Evolutionary conservation across 2,797 vertebrate species (phyloP), one percentile per base, ranked within the genome.

Genomic region (Sphenodon punctatus): DNA sequence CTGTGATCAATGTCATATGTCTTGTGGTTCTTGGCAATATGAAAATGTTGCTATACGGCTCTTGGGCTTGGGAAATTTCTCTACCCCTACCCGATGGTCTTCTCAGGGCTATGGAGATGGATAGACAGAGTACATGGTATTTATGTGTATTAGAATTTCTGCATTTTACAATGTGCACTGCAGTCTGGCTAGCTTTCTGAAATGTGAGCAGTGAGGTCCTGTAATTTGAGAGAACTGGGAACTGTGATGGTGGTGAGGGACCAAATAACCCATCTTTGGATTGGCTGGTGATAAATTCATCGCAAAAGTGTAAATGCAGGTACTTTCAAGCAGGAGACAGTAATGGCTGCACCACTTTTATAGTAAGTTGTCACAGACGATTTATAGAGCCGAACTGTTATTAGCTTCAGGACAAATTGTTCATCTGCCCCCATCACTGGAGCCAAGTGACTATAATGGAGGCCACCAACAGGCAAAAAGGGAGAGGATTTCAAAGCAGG

Each of bases 401-500:
- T 16, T 9, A 8, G n/a, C 34, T 39, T 84, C n/a, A 64, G 72
- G 64, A 68, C 53, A 66, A 70, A 45, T 56, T 82, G 84, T 89
- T 84, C 45, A 30, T 45, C 10, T n/a, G 25, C 36, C 19, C 67
- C 78, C 53, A 7, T 79, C 53, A 38, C 3, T 0, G 6, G 78
- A 76, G 38, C 23, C 55, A 60, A 12, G 23, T 55, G 42, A 46
- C 23, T 78, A 22, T 63, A 67, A 75, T 53, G 63, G 65, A 89
- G 82, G 45, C 65, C 71, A 70, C 81, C 79, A 69, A 59, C 67
- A 86, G 74, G 55, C 41, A 84, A 79, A 19, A 48, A 67, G 36
- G 59, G 67, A 74, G 80, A 80, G 60, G 79, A 59, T 73, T 64
- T 61, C 32, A 70, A 87, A 80, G 60, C 78, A 69, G 11, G 11